Percentiles rank a stretch among this genome's conserved stretches.
phyloP scores from a whole-genome alignment of 2,888 invertebrate species.

The Scaptomyza reducta region DNA sequence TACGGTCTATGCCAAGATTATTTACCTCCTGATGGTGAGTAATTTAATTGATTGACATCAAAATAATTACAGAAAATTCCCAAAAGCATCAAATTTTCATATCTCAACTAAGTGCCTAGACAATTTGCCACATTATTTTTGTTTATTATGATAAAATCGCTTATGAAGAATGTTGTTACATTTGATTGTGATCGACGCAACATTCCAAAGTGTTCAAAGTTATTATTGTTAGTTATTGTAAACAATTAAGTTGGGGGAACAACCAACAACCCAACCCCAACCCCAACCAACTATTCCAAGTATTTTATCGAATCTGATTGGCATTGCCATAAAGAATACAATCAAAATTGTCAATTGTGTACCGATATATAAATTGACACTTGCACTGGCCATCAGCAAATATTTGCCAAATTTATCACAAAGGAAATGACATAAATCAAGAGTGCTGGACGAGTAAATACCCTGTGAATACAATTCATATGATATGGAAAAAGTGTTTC shows the following conservation, averaged over 20 bases:
- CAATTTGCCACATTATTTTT: constrained; percentile 26
- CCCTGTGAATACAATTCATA: too few relatives aligned
- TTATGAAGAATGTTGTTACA: constrained; percentile 19
- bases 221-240: constrained; percentile 52
- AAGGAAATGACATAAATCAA: constrained; percentile 4
- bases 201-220: constrained; percentile 38
- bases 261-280: constrained; percentile 14
- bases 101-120: constrained; percentile 27
- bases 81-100: too few relatives aligned
- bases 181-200: constrained; percentile 23
- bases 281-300: constrained; percentile 61
- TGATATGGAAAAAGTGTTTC: too few relatives aligned
- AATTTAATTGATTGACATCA: neutral
- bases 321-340: constrained; percentile 54
- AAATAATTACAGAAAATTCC: too few relatives aligned
- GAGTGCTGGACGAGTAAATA: constrained; percentile 3
- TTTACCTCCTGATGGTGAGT: constrained; percentile 95
- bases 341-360: constrained; percentile 33
- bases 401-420: constrained; percentile 54
- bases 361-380: constrained; percentile 53
- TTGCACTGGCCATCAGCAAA: constrained; percentile 55
- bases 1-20: constrained; percentile 95
- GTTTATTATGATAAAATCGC: constrained; percentile 41
- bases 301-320: constrained; percentile 61
- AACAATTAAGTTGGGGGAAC: constrained; percentile 36